Conservation (phyloP, 1,140 invertebrate species). For the Leptinotarsa defecta region DNA sequence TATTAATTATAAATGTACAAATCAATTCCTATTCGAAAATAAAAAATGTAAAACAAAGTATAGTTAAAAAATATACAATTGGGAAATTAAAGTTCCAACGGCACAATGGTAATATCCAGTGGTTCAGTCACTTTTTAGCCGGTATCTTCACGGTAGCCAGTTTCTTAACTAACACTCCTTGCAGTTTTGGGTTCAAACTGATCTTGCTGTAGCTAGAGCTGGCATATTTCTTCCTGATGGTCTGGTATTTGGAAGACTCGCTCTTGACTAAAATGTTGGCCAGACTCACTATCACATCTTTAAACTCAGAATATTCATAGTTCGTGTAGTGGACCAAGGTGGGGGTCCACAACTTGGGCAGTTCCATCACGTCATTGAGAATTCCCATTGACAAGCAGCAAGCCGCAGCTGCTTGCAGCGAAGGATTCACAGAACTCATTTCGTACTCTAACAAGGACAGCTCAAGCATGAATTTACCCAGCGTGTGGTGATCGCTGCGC, state of each 20-base stretch:
- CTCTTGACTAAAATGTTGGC: constrained; percentile 56
- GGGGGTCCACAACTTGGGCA: constrained; percentile 56
- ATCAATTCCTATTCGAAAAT: constrained; percentile 7
- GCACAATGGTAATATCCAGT: constrained; percentile 7
- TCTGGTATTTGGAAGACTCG: constrained; percentile 57
- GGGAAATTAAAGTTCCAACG: too few species aligned
- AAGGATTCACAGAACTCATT: constrained; percentile 80
- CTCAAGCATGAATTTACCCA: constrained; percentile 91
- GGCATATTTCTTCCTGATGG: constrained; percentile 59
- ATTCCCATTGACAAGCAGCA: constrained; percentile 68
- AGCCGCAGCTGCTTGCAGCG: constrained; percentile 76
- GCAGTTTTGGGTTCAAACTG: constrained; percentile 59
- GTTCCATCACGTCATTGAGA: constrained; percentile 52
- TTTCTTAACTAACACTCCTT: constrained; percentile 52
- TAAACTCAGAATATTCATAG: constrained; percentile 57
- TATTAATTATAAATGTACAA: constrained; percentile 4
- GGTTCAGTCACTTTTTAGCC: neutral
- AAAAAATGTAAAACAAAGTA: constrained; percentile 19
- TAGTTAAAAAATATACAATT: neutral
- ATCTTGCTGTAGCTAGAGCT: constrained; percentile 58
- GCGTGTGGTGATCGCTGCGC: constrained; percentile 52
- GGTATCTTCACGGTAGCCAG: constrained; percentile 43
- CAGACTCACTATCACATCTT: constrained; percentile 55
- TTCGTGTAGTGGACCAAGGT: constrained; percentile 58
- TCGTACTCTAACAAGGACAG: constrained; percentile 82